Percentiles rank a stretch among this genome's conserved stretches.
Evolutionary conservation across 2,797 vertebrate genomes (phyloP).

Genomic region (Alfaro cultratus): DNA sequence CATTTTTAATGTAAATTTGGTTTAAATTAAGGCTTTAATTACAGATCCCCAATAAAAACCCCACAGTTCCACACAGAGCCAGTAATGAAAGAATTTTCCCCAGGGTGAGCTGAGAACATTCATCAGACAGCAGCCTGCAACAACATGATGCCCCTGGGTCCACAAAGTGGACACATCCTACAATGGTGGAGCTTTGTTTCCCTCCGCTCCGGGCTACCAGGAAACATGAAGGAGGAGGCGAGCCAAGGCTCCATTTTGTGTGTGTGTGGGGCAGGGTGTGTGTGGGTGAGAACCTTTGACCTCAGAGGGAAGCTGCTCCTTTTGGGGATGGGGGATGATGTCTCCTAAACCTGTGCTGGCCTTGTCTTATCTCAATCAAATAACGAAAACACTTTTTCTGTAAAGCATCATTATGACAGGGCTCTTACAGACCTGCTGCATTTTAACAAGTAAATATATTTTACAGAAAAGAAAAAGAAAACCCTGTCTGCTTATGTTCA

Average conservation of each 20-base stretch:
- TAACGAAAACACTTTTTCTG: constrained; percentile 1
- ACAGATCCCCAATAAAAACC: background rate
- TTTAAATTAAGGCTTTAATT: background rate
- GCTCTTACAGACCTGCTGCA: background rate
- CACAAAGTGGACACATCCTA: constrained; percentile 36
- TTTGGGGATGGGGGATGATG: constrained; percentile 31
- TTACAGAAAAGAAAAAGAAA: background rate
- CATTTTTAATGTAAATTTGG: background rate
- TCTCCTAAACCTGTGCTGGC: constrained; percentile 26
- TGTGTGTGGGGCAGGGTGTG: constrained; percentile 47
- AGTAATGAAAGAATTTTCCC: constrained; percentile 16
- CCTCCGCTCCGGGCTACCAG: constrained; percentile 48
- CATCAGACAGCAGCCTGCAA: constrained; percentile 15
- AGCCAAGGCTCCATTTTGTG: constrained; percentile 45
- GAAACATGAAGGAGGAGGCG: constrained; percentile 45
- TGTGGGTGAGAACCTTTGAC: constrained; percentile 73
- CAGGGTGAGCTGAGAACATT: constrained; percentile 12
- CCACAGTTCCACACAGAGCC: background rate
- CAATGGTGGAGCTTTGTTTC: constrained; percentile 67
- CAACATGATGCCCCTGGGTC: constrained; percentile 20
- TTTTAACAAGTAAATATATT: background rate
- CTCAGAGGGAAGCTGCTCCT: constrained; percentile 72
- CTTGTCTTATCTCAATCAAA: constrained; percentile 16
- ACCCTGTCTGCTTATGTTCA: background rate
- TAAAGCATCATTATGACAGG: background rate